Percentiles rank a stretch among this genome's conserved stretches.
Evolutionary conservation across 35 echinoderm and acorn worm genomes (phyloP).

Genomic region (Heliocidaris tuberculata): DNA sequence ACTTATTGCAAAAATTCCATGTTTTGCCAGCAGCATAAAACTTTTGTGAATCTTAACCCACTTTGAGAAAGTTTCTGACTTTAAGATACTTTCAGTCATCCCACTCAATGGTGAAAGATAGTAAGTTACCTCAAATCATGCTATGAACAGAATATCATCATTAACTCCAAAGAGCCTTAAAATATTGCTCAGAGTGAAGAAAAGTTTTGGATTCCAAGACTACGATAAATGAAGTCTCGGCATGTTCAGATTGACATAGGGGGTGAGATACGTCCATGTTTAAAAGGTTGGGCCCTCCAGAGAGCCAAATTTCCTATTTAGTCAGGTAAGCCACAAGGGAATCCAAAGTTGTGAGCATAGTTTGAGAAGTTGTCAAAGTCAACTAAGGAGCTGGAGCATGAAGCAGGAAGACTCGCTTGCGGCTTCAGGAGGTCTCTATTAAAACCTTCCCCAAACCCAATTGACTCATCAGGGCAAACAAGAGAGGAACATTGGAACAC

Average conservation of each 20-base stretch:
- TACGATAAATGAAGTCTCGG: neutral
- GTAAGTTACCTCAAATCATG: no score
- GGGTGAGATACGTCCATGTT: neutral
- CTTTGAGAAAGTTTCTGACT: no score
- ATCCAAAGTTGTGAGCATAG: slow-evolving; percentile 7
- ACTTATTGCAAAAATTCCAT: no score
- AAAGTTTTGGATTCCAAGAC: neutral
- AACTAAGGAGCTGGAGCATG: slow-evolving; percentile 22
- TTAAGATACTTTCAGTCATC: no score
- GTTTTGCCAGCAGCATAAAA: no score
- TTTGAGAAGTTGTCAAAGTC: slow-evolving; percentile 47
- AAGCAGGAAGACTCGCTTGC: slow-evolving; percentile 35
- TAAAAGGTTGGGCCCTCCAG: slow-evolving; percentile 21
- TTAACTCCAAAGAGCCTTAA: neutral
- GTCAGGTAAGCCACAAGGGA: slow-evolving; percentile 46
- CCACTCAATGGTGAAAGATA: no score
- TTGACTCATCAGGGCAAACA: slow-evolving; percentile 48
- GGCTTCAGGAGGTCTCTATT: slow-evolving; percentile 50
- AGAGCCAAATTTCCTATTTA: slow-evolving; percentile 37
- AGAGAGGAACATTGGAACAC: slow-evolving; percentile 30
- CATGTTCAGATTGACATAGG: slow-evolving; percentile 21
- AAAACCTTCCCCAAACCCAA: slow-evolving; percentile 51
- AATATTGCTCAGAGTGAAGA: neutral
- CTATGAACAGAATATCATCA: no score
- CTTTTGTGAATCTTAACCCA: no score